A percentile compares a stretch with the other conserved stretches of the same genome.
Conservation (phyloP, 2,888 invertebrate species). For the Adelphocoris suturalis region DNA sequence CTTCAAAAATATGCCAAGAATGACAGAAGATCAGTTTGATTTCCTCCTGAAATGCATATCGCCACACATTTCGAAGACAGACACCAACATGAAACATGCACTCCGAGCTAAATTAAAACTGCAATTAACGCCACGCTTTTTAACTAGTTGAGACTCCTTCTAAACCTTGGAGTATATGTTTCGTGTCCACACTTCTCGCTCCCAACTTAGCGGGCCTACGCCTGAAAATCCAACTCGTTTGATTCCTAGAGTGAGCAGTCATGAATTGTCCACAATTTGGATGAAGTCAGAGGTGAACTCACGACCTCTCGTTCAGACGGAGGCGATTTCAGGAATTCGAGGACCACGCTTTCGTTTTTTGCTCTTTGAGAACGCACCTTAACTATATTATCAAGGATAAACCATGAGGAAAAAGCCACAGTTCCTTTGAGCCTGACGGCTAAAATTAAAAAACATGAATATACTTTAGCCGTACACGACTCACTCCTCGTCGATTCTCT, state of each 20-base stretch:
- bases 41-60: constrained; percentile 39
- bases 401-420: too few species aligned
- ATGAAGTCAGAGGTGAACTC: constrained; percentile 39
- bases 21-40: constrained; percentile 60
- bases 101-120: constrained; percentile 5
- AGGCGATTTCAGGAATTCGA: background rate
- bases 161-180: background rate
- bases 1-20: constrained; percentile 44
- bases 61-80: constrained; percentile 26
- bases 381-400: too few species aligned
- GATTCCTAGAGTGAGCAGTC: constrained; percentile 52
- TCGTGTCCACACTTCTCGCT: constrained; percentile 13
- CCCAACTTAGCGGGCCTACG: constrained; percentile 35
- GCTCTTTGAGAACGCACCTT: constrained; percentile 50
- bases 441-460: too few species aligned
- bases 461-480: too few species aligned
- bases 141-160: background rate
- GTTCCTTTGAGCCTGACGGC: too few species aligned
- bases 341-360: constrained; percentile 49
- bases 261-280: constrained; percentile 48
- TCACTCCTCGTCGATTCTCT: too few species aligned
- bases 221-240: constrained; percentile 64
- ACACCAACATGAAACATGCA: constrained; percentile 33
- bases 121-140: too few species aligned
- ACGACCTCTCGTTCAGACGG: constrained; percentile 50